Conservation (phyloP, 2,797 vertebrate species). For the Peromyscus melanophrys region DNA sequence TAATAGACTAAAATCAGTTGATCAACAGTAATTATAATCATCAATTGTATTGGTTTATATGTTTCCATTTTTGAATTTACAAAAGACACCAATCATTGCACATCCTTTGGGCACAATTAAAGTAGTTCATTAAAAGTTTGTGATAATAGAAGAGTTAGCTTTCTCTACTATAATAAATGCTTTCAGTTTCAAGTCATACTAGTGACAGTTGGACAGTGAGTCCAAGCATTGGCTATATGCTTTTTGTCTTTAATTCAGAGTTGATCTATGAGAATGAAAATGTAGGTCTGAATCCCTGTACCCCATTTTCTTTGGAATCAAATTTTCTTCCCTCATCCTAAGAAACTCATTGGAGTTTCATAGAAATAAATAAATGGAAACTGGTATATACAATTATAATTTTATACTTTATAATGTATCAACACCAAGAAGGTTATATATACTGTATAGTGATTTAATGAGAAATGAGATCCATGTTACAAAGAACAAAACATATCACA, state of each 20-base stretch:
- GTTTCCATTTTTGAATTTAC: slow-evolving; percentile 25
- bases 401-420: slow-evolving; percentile 8
- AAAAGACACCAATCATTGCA: slow-evolving; percentile 22
- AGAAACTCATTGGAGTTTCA: background rate
- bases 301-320: background rate
- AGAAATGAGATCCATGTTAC: background rate
- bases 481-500: background rate
- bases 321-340: background rate
- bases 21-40: slow-evolving; percentile 58
- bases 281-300: background rate
- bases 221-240: background rate
- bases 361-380: slow-evolving; percentile 38
- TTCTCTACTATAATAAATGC: slow-evolving; percentile 45
- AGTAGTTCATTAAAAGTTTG: slow-evolving; percentile 70
- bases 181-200: slow-evolving; percentile 42
- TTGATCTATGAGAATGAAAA: background rate
- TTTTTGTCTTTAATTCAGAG: background rate
- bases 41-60: slow-evolving; percentile 58
- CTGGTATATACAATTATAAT: slow-evolving; percentile 14
- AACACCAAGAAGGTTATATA: background rate
- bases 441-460: background rate
- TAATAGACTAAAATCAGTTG: slow-evolving; percentile 55
- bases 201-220: background rate
- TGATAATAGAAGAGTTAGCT: slow-evolving; percentile 6
- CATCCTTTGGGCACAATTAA: slow-evolving; percentile 66